Evolutionary conservation across 2,888 invertebrate species (phyloP).

Genomic region (Parnassius glacialis): DNA sequence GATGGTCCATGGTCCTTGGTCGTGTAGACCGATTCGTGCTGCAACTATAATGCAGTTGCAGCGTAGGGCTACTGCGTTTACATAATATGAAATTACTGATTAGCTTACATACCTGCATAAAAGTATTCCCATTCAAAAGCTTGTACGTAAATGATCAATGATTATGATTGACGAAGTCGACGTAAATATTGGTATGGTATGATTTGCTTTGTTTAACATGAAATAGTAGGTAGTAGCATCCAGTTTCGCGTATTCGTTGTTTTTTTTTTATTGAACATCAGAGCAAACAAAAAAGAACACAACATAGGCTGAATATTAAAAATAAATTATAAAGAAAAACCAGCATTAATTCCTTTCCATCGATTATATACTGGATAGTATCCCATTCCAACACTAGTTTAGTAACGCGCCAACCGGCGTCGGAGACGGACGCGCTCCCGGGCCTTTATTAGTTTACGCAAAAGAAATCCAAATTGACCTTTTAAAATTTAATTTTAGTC

Average conservation of each 20-base stretch:
- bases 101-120: too few species aligned
- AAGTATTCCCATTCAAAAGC: too few species aligned
- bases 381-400: slow-evolving; percentile 28
- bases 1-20: too few species aligned
- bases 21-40: too few species aligned
- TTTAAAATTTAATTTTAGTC: slow-evolving; percentile 4
- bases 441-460: background rate
- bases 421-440: slow-evolving; percentile 20
- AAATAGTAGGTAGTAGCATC: background rate
- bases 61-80: too few species aligned
- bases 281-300: background rate
- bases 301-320: background rate
- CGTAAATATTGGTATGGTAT: too few species aligned
- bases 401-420: slow-evolving; percentile 29
- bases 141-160: too few species aligned
- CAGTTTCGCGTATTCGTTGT: background rate
- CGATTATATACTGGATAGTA: background rate
- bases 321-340: background rate
- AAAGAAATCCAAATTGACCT: slow-evolving; percentile 10
- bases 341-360: slow-evolving; percentile 2
- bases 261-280: background rate
- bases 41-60: too few species aligned
- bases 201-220: too few species aligned
- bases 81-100: too few species aligned
- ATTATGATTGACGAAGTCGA: too few species aligned